Evolutionary conservation across 2,113 vertebrate genomes (phyloP).

Genomic region (Geothlypis trichas): DNA sequence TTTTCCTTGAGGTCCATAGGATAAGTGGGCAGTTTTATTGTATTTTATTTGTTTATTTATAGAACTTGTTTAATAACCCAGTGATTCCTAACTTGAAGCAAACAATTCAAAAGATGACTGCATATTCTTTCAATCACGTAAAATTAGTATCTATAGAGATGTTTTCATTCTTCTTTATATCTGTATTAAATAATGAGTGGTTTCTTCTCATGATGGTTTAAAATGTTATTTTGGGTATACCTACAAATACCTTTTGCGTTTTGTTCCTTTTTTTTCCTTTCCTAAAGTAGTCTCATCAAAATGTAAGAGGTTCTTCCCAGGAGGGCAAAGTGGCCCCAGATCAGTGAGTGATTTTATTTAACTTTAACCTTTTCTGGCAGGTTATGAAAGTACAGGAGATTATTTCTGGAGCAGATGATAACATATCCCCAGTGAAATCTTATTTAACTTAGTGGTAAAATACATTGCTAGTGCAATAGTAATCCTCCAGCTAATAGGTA

Average conservation of each 20-base stretch:
- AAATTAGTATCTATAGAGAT: neutral
- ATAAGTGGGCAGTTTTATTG: neutral
- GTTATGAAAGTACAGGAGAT: neutral
- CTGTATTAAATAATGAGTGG: neutral
- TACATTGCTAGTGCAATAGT: neutral
- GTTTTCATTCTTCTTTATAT: neutral
- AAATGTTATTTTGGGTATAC: neutral
- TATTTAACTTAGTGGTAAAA: neutral
- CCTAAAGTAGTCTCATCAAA: neutral
- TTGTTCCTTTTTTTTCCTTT: neutral
- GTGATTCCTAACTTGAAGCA: neutral
- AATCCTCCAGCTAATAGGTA: neutral
- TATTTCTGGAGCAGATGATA: neutral
- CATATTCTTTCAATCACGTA: neutral
- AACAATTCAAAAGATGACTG: neutral
- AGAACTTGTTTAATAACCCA: neutral
- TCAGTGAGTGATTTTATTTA: neutral
- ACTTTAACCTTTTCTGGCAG: neutral
- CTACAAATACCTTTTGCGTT: neutral
- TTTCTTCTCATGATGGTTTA: neutral
- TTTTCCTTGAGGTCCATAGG: neutral
- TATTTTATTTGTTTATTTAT: neutral
- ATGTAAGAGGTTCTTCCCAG: neutral
- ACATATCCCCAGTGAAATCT: neutral
- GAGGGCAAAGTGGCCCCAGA: neutral